phyloP scores from a whole-genome alignment of 2,797 vertebrate species.

The Valencia hispanica region DNA sequence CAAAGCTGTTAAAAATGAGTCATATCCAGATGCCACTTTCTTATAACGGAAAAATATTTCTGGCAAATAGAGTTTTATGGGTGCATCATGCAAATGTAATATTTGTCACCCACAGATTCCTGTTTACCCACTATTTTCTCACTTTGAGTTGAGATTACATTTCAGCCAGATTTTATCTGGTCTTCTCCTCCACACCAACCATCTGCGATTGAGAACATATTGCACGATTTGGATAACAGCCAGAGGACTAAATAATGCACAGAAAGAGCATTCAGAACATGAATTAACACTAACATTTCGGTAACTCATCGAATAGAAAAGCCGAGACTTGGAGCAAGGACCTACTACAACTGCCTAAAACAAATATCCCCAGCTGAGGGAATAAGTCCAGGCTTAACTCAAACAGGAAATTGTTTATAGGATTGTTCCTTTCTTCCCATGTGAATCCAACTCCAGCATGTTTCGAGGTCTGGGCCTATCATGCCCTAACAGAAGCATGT shows the following conservation, averaged over 20 bases:
- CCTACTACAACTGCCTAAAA: background rate
- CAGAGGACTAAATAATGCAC: background rate
- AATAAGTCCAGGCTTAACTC: constrained; percentile 12
- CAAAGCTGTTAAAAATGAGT: constrained; percentile 36
- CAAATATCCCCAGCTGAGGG: background rate
- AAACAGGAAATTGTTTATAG: constrained; percentile 50
- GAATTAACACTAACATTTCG: background rate
- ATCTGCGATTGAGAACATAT: constrained; percentile 26
- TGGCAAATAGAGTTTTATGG: constrained; percentile 30
- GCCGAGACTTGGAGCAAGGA: background rate
- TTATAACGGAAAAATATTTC: constrained; percentile 52
- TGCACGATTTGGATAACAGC: constrained; percentile 18
- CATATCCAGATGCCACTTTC: constrained; percentile 35
- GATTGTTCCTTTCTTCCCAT: constrained; percentile 38
- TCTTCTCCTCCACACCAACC: constrained; percentile 28
- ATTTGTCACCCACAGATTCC: constrained; percentile 35
- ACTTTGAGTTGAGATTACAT: constrained; percentile 47
- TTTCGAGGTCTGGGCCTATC: constrained; percentile 46
- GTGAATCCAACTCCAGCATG: constrained; percentile 50
- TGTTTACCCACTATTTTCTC: constrained; percentile 43
- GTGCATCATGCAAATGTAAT: constrained; percentile 40
- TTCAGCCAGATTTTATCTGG: constrained; percentile 35
- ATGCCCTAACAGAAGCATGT: constrained; percentile 65
- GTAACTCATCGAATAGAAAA: background rate
- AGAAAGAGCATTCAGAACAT: constrained; percentile 4